Conservation (phyloP, 2,113 vertebrate species). For the Pseudopipra pipra region DNA sequence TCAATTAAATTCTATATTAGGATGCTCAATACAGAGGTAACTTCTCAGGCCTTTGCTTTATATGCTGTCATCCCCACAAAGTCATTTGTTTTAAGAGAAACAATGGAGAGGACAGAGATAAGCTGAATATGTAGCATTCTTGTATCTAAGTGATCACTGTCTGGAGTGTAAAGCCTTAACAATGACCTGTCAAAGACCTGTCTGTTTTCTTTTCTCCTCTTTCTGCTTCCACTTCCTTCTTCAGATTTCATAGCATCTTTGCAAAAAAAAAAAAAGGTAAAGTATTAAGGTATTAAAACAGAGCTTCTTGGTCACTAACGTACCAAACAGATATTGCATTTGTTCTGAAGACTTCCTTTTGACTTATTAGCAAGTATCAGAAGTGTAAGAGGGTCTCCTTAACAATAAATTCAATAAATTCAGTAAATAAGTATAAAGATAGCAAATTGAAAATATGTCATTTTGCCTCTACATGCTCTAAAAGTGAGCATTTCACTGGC, state of each 20-base stretch:
- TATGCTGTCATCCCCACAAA: not conserved
- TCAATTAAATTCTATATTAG: not conserved
- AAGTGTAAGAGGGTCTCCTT: not conserved
- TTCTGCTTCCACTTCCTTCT: not conserved
- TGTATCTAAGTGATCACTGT: not conserved
- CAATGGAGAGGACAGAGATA: not conserved
- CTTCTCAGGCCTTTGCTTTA: not conserved
- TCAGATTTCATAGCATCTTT: not conserved
- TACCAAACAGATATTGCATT: not conserved
- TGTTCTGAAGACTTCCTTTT: not conserved
- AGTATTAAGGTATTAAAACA: not conserved
- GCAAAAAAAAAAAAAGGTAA: not conserved
- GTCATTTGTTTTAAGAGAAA: not conserved
- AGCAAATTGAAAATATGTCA: not conserved
- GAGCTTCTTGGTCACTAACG: not conserved
- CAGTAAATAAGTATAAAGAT: not conserved
- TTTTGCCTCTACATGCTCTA: not conserved
- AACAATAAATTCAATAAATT: not conserved
- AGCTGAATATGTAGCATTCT: accelerated
- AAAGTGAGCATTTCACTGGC: not conserved
- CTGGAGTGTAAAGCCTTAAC: not conserved
- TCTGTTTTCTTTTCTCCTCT: not conserved
- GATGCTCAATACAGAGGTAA: not conserved
- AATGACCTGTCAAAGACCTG: not conserved
- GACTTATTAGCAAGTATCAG: not conserved